A percentile compares a stretch with the other conserved stretches of the same genome.
Conservation (phyloP, 2,888 invertebrate species). For the Microctonus hyperodae region DNA sequence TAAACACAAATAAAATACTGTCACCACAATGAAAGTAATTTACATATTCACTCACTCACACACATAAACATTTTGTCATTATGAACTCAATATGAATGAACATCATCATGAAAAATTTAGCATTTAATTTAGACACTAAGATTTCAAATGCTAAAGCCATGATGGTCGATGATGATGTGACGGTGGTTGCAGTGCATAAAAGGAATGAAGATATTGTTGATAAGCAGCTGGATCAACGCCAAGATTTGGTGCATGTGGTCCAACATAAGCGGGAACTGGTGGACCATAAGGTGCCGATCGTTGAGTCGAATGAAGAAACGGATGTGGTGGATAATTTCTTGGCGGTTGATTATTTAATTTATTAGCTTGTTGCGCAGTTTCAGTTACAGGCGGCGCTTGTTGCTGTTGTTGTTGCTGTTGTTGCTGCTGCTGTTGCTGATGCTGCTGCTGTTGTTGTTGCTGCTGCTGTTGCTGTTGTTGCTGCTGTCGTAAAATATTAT, state of each 20-base stretch:
- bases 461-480: constrained; percentile 46
- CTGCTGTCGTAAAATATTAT: constrained; percentile 54
- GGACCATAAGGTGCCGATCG: constrained; percentile 57
- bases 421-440: constrained; percentile 50
- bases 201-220: constrained; percentile 60
- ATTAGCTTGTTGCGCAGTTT: constrained; percentile 49
- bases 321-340: constrained; percentile 57
- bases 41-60: neutral
- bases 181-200: constrained; percentile 59
- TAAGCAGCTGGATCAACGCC: constrained; percentile 59
- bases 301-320: constrained; percentile 58
- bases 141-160: constrained; percentile 58
- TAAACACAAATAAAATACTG: neutral
- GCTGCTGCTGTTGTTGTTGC: constrained; percentile 47
- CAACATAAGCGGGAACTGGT: constrained; percentile 58
- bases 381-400: constrained; percentile 45
- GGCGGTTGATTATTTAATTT: constrained; percentile 56
- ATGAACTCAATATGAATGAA: neutral
- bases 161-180: constrained; percentile 59
- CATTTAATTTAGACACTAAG: constrained; percentile 35
- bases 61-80: neutral
- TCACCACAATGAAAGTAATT: neutral
- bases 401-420: constrained; percentile 53
- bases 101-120: constrained; percentile 14
- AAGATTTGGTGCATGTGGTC: constrained; percentile 57